These are phyloP conservation scores for Hippocampus barbouri DNA, from an alignment of 2,113 vertebrate species.

Conservation along the genomic window DNA sequence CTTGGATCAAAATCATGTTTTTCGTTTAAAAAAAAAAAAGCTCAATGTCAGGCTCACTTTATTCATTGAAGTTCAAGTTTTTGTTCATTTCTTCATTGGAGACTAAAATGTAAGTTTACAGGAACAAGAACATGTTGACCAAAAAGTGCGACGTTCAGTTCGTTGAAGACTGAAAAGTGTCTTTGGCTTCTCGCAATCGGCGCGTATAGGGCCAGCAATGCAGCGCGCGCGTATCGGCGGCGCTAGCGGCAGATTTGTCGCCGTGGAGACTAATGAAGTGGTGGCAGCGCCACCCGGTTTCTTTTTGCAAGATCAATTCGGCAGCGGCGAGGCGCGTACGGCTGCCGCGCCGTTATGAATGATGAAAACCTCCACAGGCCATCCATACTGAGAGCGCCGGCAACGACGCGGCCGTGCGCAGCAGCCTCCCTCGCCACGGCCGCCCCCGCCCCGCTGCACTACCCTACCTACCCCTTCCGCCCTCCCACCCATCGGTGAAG, in stretches of 20 bases:
- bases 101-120: no score
- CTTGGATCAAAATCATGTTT: no score
- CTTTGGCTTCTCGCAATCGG: slow-evolving; percentile 43
- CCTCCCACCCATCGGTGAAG: slow-evolving; percentile 58
- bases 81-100: no score
- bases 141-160: neutral
- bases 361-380: slow-evolving; percentile 79
- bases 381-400: slow-evolving; percentile 76
- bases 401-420: slow-evolving; percentile 23
- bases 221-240: slow-evolving; percentile 47
- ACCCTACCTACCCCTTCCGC: neutral
- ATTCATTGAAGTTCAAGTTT: no score
- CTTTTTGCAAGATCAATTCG: slow-evolving; percentile 81
- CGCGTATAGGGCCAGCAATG: slow-evolving; percentile 39
- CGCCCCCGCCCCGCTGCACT: neutral
- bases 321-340: slow-evolving; percentile 60
- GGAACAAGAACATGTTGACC: neutral
- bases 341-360: slow-evolving; percentile 76
- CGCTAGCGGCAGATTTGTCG: slow-evolving; percentile 75
- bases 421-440: neutral
- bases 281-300: slow-evolving; percentile 77
- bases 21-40: no score
- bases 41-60: no score
- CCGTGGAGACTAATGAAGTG: slow-evolving; percentile 79
- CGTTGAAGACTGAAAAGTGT: neutral